These are phyloP conservation scores for Psilopsiagon aymara DNA, from an alignment of 2,113 vertebrate genomes.

Conservation along the genomic window DNA sequence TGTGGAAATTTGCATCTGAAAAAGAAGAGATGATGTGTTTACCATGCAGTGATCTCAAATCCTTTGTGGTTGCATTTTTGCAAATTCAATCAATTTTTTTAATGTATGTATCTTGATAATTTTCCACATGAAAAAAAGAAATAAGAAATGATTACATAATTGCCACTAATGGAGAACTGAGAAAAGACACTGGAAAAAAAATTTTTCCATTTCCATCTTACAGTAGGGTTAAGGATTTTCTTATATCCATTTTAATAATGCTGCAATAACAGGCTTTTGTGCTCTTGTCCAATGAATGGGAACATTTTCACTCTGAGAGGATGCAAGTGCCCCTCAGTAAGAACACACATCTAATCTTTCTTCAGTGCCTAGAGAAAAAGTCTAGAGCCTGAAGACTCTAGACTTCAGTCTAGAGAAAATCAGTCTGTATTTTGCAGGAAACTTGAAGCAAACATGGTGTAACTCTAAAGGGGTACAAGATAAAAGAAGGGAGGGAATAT, in stretches of 20 bases:
- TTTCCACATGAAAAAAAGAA: not conserved
- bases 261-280: not conserved
- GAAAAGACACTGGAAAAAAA: not conserved
- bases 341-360: not conserved
- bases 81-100: not conserved
- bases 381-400: no score
- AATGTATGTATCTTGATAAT: not conserved
- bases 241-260: not conserved
- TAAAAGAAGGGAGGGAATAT: not conserved
- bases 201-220: not conserved
- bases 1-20: conserved; percentile 33
- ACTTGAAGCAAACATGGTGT: not conserved
- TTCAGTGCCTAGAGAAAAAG: not conserved
- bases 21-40: not conserved
- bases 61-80: not conserved
- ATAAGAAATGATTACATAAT: not conserved
- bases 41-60: not conserved
- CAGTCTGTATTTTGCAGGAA: not conserved
- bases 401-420: not conserved
- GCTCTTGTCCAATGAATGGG: not conserved
- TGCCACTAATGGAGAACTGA: not conserved
- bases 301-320: not conserved
- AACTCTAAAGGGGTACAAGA: not conserved
- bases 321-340: not conserved
- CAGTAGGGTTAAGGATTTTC: not conserved